Conservation (phyloP, 2,113 vertebrate species). For the Alouatta palliata region DNA sequence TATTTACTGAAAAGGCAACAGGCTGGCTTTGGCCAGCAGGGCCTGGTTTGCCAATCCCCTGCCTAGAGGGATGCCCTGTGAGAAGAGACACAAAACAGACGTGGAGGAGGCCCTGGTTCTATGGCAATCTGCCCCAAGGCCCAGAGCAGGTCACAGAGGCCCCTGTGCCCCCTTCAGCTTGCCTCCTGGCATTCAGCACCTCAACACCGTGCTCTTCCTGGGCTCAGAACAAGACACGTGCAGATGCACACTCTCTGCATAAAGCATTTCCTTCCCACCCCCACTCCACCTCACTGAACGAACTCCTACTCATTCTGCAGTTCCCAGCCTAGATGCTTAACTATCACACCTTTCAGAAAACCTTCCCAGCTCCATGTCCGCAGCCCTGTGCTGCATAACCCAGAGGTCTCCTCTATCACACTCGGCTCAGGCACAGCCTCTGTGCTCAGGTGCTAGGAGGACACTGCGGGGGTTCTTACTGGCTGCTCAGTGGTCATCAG, state of each 20-base stretch:
- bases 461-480: accelerated
- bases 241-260: background rate
- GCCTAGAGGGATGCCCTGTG: background rate
- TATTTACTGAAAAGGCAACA: background rate
- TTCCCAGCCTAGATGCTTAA: background rate
- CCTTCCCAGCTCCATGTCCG: too few relatives aligned
- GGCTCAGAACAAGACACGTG: background rate
- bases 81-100: background rate
- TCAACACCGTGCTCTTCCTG: background rate
- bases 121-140: background rate
- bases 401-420: background rate
- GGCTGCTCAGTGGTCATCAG: too few relatives aligned
- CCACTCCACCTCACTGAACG: background rate
- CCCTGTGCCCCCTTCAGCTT: too few relatives aligned
- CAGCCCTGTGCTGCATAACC: too few relatives aligned
- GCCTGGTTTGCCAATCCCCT: background rate
- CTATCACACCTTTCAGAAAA: background rate
- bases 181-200: background rate
- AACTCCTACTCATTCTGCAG: background rate
- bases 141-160: background rate
- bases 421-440: background rate
- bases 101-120: background rate
- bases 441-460: background rate
- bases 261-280: accelerated
- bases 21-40: background rate